These are phyloP conservation scores for Cataglyphis hispanica DNA, from an alignment of 1,140 invertebrate species.

Conservation along the genomic window DNA sequence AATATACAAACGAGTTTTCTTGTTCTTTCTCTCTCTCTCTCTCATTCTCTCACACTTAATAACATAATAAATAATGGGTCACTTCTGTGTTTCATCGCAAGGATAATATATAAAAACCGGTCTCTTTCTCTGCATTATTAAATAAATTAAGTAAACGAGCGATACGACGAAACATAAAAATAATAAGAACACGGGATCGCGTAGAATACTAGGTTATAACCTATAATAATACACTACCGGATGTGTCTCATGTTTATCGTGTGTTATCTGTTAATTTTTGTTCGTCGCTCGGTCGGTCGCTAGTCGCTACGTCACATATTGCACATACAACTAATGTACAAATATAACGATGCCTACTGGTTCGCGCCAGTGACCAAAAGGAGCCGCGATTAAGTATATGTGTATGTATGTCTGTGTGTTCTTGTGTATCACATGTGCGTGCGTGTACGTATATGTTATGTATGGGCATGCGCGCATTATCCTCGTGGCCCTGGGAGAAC, in stretches of 20 bases:
- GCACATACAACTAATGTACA: constrained; percentile 84
- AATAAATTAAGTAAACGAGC: constrained; percentile 85
- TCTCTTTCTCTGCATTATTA: constrained; percentile 63
- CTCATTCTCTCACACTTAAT: constrained; percentile 69
- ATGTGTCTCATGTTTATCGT: constrained; percentile 70
- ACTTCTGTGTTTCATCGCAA: constrained; percentile 72
- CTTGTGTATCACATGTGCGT: no score
- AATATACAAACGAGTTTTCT: constrained; percentile 80
- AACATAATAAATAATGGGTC: constrained; percentile 82
- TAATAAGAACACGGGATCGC: constrained; percentile 59
- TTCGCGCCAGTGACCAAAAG: constrained; percentile 69
- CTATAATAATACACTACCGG: constrained; percentile 81
- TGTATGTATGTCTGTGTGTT: background rate
- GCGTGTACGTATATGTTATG: background rate
- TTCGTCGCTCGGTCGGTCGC: constrained; percentile 73
- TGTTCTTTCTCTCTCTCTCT: constrained; percentile 44
- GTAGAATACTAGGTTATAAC: constrained; percentile 74
- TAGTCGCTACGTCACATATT: constrained; percentile 79
- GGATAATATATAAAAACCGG: constrained; percentile 81
- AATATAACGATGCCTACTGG: constrained; percentile 83
- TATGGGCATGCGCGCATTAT: background rate
- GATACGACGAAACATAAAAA: constrained; percentile 74
- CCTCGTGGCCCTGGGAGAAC: constrained; percentile 58
- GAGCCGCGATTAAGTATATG: constrained; percentile 1
- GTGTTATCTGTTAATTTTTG: constrained; percentile 51